These are phyloP conservation scores for Drosophila melanogaster DNA, from an alignment of 1,140 invertebrate species.

Conservation along the genomic window Release_6_plus_ISO1_MT NT_033779.5:12817501-12818000, in stretches of 20 bases:
- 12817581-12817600: conserved; percentile 20
- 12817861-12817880: conserved; percentile 32
- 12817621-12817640: conserved; percentile 18
- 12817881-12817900: neutral
- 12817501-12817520: conserved; percentile 66
- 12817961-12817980: too few species aligned
- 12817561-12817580: conserved; percentile 24
- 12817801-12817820: conserved; percentile 28
- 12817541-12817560: conserved; percentile 33
- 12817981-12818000: neutral
- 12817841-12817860: neutral
- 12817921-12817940: conserved; percentile 7
- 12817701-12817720: conserved; percentile 7
- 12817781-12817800: neutral
- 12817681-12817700: conserved; percentile 25
- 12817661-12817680: conserved; percentile 57
- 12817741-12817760: conserved; percentile 12
- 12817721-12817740: conserved; percentile 16
- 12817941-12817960: neutral
- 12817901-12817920: too few species aligned
- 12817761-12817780: conserved; percentile 14
- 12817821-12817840: conserved; percentile 23
- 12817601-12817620: conserved; percentile 16
- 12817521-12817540: conserved; percentile 55
- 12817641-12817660: conserved; percentile 48